Conservation (phyloP, 2,888 invertebrate genomes). For the Chironomus riparius region DNA sequence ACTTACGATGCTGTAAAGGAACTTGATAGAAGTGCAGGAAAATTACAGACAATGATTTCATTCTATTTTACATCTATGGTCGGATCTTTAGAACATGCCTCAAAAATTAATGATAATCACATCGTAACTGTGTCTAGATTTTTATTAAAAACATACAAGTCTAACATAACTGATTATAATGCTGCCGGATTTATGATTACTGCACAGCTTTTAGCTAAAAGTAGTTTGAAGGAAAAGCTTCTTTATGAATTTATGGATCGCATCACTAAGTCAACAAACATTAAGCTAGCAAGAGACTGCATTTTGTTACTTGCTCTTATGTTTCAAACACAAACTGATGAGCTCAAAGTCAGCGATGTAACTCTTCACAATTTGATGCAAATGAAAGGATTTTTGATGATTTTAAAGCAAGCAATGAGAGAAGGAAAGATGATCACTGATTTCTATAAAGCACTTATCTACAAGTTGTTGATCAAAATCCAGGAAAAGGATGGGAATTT, state of each 20-base stretch:
- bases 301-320: constrained; percentile 58
- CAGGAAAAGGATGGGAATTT: constrained; percentile 46
- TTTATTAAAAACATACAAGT: constrained; percentile 60
- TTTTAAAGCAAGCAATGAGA: constrained; percentile 48
- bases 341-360: constrained; percentile 46
- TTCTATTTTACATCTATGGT: constrained; percentile 71
- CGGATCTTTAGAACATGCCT: constrained; percentile 55
- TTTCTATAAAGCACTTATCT: constrained; percentile 50
- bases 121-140: constrained; percentile 61
- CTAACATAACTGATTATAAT: constrained; percentile 58
- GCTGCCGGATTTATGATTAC: constrained; percentile 66
- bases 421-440: constrained; percentile 49
- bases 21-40: constrained; percentile 49
- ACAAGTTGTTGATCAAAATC: constrained; percentile 45
- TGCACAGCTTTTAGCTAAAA: constrained; percentile 58
- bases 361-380: constrained; percentile 46
- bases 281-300: constrained; percentile 52
- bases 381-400: constrained; percentile 43
- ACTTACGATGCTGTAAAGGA: constrained; percentile 50
- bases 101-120: constrained; percentile 52
- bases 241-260: constrained; percentile 54
- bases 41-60: constrained; percentile 62
- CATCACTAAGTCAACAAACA: constrained; percentile 45
- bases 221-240: constrained; percentile 48
- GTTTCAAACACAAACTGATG: constrained; percentile 54